These are phyloP conservation scores for Ladona fulva DNA, from an alignment of 1,140 invertebrate species.

Conservation along the genomic window DNA sequence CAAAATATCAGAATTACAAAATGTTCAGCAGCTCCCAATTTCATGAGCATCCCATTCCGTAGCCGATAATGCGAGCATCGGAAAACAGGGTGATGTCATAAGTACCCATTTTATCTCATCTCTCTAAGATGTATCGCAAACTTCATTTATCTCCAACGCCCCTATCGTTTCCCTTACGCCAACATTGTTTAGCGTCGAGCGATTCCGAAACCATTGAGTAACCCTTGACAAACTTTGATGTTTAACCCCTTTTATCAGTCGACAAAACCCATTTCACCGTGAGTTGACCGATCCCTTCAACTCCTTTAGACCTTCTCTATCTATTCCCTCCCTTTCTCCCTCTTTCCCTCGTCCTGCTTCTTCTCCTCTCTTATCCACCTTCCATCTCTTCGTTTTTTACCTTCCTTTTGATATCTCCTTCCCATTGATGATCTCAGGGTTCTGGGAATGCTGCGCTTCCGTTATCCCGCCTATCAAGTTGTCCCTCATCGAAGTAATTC, in stretches of 20 bases:
- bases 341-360: conserved; percentile 2
- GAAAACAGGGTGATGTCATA: too few species aligned
- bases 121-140: conserved; percentile 12
- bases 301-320: conserved; percentile 9
- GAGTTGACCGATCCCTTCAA: neutral
- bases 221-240: conserved; percentile 1
- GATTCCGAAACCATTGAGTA: conserved; percentile 12
- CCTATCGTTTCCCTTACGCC: conserved; percentile 22
- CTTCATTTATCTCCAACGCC: conserved; percentile 18
- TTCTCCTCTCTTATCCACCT: conserved; percentile 7
- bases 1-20: too few species aligned
- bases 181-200: conserved; percentile 28
- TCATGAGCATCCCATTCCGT: too few species aligned
- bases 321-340: conserved; percentile 6
- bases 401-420: conserved; percentile 12
- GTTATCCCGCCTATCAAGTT: too few species aligned
- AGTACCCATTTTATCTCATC: neutral
- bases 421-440: neutral
- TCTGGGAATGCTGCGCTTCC: too few species aligned
- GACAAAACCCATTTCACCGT: conserved; percentile 11
- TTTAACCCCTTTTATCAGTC: neutral
- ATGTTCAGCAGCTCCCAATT: too few species aligned
- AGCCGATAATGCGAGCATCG: too few species aligned
- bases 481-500: too few species aligned
- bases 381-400: conserved; percentile 13